Percentiles rank a stretch among this genome's conserved stretches.
phyloP scores from a whole-genome alignment of 2,888 invertebrate genomes.

The Ophion ellenae region DNA sequence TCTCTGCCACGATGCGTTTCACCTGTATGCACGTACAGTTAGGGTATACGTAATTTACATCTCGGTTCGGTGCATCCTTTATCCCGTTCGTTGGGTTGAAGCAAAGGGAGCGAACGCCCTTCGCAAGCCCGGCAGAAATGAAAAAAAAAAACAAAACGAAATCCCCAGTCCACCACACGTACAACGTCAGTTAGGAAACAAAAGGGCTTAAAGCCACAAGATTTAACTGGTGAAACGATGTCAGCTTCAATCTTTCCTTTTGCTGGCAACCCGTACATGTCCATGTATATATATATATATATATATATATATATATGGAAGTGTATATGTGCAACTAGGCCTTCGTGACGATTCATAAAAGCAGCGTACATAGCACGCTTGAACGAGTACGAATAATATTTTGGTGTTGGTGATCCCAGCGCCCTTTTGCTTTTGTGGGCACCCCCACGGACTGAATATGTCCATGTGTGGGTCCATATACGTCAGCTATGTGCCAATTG shows the following conservation, averaged over 20 bases:
- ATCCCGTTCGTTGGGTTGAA: slow-evolving; percentile 59
- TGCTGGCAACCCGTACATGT: neutral
- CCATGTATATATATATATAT: no score
- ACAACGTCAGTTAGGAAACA: slow-evolving; percentile 12
- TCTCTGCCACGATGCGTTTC: slow-evolving; percentile 18
- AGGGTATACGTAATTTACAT: slow-evolving; percentile 59
- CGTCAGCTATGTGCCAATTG: neutral
- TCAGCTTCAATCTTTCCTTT: slow-evolving; percentile 11
- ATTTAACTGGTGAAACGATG: slow-evolving; percentile 4
- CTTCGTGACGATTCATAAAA: slow-evolving; percentile 56
- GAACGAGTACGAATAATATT: slow-evolving; percentile 52
- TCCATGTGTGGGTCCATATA: neutral
- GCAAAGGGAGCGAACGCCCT: slow-evolving; percentile 32
- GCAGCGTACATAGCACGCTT: slow-evolving; percentile 21
- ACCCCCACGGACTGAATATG: neutral
- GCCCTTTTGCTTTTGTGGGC: slow-evolving; percentile 14
- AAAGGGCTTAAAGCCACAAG: slow-evolving; percentile 10
- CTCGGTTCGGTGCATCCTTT: slow-evolving; percentile 64
- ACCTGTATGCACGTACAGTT: neutral
- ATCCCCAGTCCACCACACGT: neutral
- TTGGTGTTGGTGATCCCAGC: slow-evolving; percentile 8
- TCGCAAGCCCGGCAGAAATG: slow-evolving; percentile 15
- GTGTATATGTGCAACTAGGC: neutral
- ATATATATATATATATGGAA: no score
- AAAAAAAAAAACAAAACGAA: neutral